Evolutionary conservation across 1,140 invertebrate species (phyloP).

Genomic region (Zelostemma sp.): DNA sequence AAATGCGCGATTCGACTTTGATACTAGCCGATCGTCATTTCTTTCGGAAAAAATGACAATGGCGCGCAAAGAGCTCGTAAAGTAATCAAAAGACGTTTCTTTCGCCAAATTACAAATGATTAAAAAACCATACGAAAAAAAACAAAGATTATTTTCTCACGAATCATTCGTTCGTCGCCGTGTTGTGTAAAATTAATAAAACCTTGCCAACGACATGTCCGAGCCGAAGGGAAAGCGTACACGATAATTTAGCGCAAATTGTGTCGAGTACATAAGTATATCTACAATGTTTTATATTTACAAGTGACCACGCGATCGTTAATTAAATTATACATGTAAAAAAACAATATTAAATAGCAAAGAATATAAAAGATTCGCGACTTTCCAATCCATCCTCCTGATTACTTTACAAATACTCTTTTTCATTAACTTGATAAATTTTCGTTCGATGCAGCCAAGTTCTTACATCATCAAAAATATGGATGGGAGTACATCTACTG

Average conservation of each 20-base stretch:
- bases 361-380: background rate
- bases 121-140: background rate
- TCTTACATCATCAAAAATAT: slow-evolving; percentile 65
- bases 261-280: background rate
- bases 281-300: slow-evolving; percentile 40
- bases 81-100: slow-evolving; percentile 43
- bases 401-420: slow-evolving; percentile 60
- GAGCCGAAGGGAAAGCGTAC: slow-evolving; percentile 3
- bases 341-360: slow-evolving; percentile 8
- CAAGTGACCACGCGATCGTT: no score
- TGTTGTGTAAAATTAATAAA: no score
- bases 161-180: no score
- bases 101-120: background rate
- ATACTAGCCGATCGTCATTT: background rate
- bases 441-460: slow-evolving; percentile 49
- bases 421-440: slow-evolving; percentile 10
- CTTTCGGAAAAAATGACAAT: slow-evolving; percentile 10
- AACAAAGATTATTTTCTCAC: no score
- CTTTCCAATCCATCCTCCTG: slow-evolving; percentile 26
- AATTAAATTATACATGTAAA: slow-evolving; percentile 10
- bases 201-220: background rate
- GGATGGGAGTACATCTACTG: slow-evolving; percentile 63
- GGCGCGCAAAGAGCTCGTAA: slow-evolving; percentile 52
- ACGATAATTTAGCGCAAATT: background rate
- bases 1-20: slow-evolving; percentile 44